Base-by-base conservation (phyloP, 2,888 invertebrate genomes). In the Idaea straminata region DNA sequence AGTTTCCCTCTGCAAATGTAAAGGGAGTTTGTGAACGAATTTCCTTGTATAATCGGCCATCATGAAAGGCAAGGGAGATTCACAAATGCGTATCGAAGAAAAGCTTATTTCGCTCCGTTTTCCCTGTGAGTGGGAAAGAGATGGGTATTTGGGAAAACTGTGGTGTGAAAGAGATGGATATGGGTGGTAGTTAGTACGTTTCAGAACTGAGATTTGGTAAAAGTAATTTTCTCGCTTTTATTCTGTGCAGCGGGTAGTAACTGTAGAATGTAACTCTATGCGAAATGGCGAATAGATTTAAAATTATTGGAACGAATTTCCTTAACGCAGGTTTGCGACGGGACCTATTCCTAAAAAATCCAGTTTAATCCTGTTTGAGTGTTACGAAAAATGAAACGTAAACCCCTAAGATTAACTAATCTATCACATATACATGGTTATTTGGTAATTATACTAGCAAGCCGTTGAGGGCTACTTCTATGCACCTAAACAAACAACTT, bases 11-110 rank as follows among this genome's bases (percentile, higher is more conserved):
- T 84, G 74, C 87, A 87, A 86, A 74, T 81, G 88, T 78, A 80
- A 83, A 85, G 75, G 76, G 87, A 81, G 86, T 90, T 91, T 74
- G 79, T 78, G 83, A 78, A 85, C 89, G 78, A 84, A 89, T 87
- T 89, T 86, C 83, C 84, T 87, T 89, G 92, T 92, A 93, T 93
- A 92, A 93, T 93, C 93, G 90, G 92, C 93, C 87, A 93, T 93
- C 91, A 93, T 93, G 92, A 84, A 85, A 88, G 81, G 86, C 88
- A 81, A 83, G 87, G 83, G 88, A 88, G 86, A 89, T 90, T 88
- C 87, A 86, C 83, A 82, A 83, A 83, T 75, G 79, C 70, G 71
- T 75, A 82, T 74, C 74, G 77, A 76, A 78, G 87, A 93, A 87
- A 81, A 84, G 83, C 89, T 83, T 91, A 85, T 77, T 79, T 87